phyloP scores from a whole-genome alignment of 1,140 invertebrate genomes.

The Drosophila paulistorum region DNA sequence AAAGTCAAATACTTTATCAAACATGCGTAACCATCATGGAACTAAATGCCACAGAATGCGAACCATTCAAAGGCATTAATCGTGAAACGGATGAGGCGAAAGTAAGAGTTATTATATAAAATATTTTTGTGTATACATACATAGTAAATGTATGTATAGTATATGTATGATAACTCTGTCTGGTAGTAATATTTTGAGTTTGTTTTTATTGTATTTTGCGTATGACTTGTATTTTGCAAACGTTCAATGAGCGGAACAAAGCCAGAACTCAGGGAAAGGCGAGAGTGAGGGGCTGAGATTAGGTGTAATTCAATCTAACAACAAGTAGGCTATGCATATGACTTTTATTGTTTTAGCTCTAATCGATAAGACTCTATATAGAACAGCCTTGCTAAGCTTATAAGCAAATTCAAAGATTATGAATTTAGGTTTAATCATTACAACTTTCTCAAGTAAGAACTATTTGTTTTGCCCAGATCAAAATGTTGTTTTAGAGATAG shows the following conservation, averaged over 20 bases:
- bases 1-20: conserved; percentile 77
- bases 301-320: conserved; percentile 16
- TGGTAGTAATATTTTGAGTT: conserved; percentile 18
- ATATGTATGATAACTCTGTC: neutral
- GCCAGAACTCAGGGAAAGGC: neutral
- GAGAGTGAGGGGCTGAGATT: neutral
- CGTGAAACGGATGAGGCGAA: conserved; percentile 65
- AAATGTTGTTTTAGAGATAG: no score
- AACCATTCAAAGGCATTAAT: conserved; percentile 70
- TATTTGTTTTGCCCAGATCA: no score
- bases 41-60: conserved; percentile 68
- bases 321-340: conserved; percentile 22
- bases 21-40: conserved; percentile 72
- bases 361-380: conserved; percentile 42
- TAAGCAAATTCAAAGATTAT: conserved; percentile 7
- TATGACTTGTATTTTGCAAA: neutral
- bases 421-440: no score
- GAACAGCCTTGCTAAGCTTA: conserved; percentile 16
- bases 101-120: conserved; percentile 50
- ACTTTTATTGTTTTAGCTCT: conserved; percentile 49
- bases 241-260: neutral
- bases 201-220: conserved; percentile 18
- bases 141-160: no score
- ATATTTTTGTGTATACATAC: neutral
- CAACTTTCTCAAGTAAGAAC: no score